Evolutionary conservation across 2,888 invertebrate species (phyloP).

Genomic region (Cenopis cana): DNA sequence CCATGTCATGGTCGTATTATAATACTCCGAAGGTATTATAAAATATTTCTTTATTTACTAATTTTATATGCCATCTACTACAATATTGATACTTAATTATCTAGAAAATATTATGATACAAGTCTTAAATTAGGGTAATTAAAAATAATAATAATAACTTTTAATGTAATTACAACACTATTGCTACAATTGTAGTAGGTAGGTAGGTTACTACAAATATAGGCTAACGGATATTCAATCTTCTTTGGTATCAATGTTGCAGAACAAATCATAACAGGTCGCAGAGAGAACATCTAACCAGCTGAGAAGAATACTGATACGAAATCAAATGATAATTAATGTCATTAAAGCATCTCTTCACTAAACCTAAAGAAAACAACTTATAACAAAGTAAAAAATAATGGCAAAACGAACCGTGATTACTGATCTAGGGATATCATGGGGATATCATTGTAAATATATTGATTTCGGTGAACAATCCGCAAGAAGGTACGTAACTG

Average conservation of each 20-base stretch:
- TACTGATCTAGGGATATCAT: constrained; percentile 39
- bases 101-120: constrained; percentile 75
- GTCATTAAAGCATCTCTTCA: constrained; percentile 76
- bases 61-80: constrained; percentile 65
- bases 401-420: constrained; percentile 66
- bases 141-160: constrained; percentile 71
- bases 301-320: constrained; percentile 75
- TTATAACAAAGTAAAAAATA: constrained; percentile 69
- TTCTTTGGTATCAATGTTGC: constrained; percentile 84
- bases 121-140: constrained; percentile 72
- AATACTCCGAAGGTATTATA: constrained; percentile 81
- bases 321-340: constrained; percentile 73
- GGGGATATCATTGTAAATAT: constrained; percentile 36
- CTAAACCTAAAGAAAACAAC: constrained; percentile 76
- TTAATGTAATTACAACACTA: constrained; percentile 72
- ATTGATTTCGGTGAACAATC: constrained; percentile 18
- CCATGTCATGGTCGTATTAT: constrained; percentile 51
- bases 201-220: constrained; percentile 62
- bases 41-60: constrained; percentile 69
- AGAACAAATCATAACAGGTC: constrained; percentile 68
- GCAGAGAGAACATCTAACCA: constrained; percentile 64
- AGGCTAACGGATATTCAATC: constrained; percentile 81
- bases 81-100: constrained; percentile 57
- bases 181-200: constrained; percentile 62
- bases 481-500: constrained; percentile 14